Conservation (phyloP, 1,140 invertebrate species). For the Polypedilum pembai region DNA sequence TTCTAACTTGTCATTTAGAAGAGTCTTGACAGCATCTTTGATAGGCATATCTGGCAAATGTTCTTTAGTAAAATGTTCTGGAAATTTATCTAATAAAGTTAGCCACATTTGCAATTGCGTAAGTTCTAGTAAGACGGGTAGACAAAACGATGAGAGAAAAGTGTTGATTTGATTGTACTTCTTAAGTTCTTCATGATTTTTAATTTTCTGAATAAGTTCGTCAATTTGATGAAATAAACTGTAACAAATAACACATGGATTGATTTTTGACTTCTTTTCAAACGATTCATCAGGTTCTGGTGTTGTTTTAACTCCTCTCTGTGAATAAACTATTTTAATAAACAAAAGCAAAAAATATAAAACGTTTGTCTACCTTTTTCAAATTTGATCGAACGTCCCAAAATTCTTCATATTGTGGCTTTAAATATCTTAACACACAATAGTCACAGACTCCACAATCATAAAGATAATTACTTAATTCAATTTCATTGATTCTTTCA, state of each 20-base stretch:
- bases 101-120: conserved; percentile 45
- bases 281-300: conserved; percentile 33
- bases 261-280: conserved; percentile 40
- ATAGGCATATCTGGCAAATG: conserved; percentile 38
- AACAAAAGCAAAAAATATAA: conserved; percentile 31
- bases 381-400: conserved; percentile 41
- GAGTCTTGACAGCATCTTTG: conserved; percentile 39
- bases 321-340: conserved; percentile 29
- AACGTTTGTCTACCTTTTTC: conserved; percentile 37
- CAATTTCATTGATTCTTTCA: no score
- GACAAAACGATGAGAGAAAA: conserved; percentile 43
- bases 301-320: conserved; percentile 32
- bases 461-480: conserved; percentile 37
- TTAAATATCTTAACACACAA: conserved; percentile 50
- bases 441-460: conserved; percentile 46
- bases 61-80: conserved; percentile 32
- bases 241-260: conserved; percentile 53
- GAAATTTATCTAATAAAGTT: conserved; percentile 42
- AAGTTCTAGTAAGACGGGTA: conserved; percentile 43
- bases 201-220: conserved; percentile 44
- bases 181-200: conserved; percentile 37
- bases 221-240: conserved; percentile 50
- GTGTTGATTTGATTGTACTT: conserved; percentile 41
- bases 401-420: conserved; percentile 43
- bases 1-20: conserved; percentile 38